A percentile compares a stretch with the other conserved stretches of the same genome.
Evolutionary conservation across 1,140 invertebrate genomes (phyloP).

Genomic region (Bathynomus jamesi): DNA sequence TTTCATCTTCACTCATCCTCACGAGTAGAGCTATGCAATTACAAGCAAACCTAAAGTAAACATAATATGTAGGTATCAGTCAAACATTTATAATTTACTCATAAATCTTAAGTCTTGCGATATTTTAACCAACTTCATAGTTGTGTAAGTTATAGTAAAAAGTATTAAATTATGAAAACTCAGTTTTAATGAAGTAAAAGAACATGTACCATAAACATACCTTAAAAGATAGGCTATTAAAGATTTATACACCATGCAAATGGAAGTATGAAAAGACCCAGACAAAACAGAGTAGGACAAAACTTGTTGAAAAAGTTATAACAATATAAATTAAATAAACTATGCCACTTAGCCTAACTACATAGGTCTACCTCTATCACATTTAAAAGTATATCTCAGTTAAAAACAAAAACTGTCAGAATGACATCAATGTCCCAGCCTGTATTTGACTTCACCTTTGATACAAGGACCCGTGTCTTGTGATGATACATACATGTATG

Average conservation of each 20-base stretch:
- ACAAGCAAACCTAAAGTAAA: conserved; percentile 19
- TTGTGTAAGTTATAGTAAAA: background rate
- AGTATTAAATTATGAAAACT: background rate
- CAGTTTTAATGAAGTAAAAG: background rate
- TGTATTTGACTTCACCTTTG: too few species aligned
- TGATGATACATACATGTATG: too few species aligned
- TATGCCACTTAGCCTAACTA: too few species aligned
- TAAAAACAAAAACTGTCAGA: too few species aligned
- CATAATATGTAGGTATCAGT: background rate
- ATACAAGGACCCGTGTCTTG: too few species aligned
- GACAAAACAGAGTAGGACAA: too few species aligned
- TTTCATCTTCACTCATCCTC: conserved; percentile 20
- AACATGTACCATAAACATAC: background rate
- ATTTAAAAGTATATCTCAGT: too few species aligned
- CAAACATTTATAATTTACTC: background rate
- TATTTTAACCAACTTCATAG: conserved; percentile 1
- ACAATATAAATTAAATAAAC: too few species aligned
- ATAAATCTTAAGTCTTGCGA: background rate
- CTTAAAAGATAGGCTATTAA: background rate
- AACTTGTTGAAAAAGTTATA: too few species aligned
- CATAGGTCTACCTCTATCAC: too few species aligned
- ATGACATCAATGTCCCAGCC: too few species aligned
- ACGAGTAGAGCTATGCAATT: conserved; percentile 18
- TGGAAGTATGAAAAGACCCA: too few species aligned
- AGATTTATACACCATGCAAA: conserved; percentile 6